phyloP scores from a whole-genome alignment of 1,140 invertebrate genomes.

The Nasonia giraulti region DNA sequence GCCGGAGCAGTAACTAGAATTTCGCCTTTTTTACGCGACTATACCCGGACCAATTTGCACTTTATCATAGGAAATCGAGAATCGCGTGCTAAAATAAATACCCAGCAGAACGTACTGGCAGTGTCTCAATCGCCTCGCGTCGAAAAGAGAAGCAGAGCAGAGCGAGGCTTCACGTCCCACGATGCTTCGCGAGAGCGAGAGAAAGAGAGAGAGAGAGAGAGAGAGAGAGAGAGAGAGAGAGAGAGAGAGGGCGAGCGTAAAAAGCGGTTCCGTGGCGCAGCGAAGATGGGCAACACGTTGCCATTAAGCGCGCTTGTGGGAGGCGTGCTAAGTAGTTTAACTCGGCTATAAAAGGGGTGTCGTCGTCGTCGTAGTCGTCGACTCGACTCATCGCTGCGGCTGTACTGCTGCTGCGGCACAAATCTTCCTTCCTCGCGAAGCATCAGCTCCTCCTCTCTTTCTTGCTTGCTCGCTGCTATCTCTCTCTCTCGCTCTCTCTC shows the following conservation, averaged over 20 bases:
- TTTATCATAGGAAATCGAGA: not conserved
- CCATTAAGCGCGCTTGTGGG: conserved; percentile 53
- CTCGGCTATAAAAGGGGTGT: conserved; percentile 43
- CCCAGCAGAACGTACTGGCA: no score
- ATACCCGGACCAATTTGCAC: not conserved
- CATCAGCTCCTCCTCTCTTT: not conserved
- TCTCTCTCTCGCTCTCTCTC: conserved; percentile 6
- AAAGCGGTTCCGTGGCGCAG: conserved; percentile 32
- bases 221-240: conserved; percentile 35
- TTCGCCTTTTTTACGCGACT: not conserved
- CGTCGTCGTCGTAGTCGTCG: conserved; percentile 9
- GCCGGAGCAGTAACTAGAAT: not conserved
- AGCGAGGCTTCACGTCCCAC: not conserved
- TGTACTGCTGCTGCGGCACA: conserved; percentile 10
- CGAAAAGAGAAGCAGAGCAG: not conserved
- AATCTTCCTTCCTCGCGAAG: conserved; percentile 10
- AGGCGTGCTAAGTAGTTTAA: conserved; percentile 50
- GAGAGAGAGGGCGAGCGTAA: conserved; percentile 27
- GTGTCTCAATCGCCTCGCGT: no score
- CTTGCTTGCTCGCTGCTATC: not conserved
- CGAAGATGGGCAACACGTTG: conserved; percentile 52
- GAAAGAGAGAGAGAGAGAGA: conserved; percentile 3
- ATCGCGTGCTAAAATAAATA: no score
- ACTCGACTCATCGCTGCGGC: not conserved
- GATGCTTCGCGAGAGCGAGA: not conserved